Evolutionary conservation across 2,113 vertebrate species (phyloP), one percentile per base, ranked within the genome.

Genomic region (Rousettus leschenaultii): DNA sequence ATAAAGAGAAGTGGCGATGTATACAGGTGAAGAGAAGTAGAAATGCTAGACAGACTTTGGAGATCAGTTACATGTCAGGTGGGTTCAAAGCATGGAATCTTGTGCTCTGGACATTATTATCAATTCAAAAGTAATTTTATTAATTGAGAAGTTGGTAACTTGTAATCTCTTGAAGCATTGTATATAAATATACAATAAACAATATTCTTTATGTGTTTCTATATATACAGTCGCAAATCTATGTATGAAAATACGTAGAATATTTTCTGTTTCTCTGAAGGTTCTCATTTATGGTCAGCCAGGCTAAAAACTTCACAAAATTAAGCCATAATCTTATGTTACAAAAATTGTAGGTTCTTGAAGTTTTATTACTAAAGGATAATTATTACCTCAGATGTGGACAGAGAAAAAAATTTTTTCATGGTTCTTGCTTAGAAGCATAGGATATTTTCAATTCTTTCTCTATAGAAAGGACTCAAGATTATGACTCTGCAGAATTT

Each of bases 1-100:
- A 94, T 80, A 98, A 91, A 86, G 77, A 97, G 19, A 74, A 66
- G 93, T 0, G 55, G 15, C 94, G 89, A 91, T 94, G 93, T 97
- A 91, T 82, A 98, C 95, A 94, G 89, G 90, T 83, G 90, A 89
- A 85, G 74, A 97, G 24, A 68, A 63, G 12, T 5, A 43, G 59
- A 93, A 96, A 35, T 65, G 16, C 71, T n/a, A 83, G 68, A 61
- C 2, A 13, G 51, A 91, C 3, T 3, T 73, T 13, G 22, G 11
- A 19, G 38, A 83, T 57, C 28, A 48, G 74, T 63, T 82, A 40
- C n/a, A 70, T 86, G 86, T 86, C 51, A 75, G 28, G 63, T 53
- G 63, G 6, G 15, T 78, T 82, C 78, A 93, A 40, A 4, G 3
- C n/a, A 59, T 26, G 91, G 85, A 97, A 83, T 75, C 14, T 73